Evolutionary conservation across 2,888 invertebrate genomes (phyloP), one percentile per base, ranked within the genome.

Genomic region (Tubiluchus corallicola): DNA sequence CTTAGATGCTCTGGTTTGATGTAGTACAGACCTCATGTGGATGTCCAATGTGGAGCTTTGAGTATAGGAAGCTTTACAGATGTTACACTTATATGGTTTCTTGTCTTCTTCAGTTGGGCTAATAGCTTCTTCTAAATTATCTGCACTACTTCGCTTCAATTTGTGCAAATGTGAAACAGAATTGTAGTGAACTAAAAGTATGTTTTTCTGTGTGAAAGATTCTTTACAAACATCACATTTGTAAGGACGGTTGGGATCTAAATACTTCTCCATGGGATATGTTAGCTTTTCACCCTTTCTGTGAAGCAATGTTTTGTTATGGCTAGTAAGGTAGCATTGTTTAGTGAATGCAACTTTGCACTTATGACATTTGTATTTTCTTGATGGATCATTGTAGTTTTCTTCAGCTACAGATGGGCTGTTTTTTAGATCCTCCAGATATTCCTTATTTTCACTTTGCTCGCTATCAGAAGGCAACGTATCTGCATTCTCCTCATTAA

Each of bases 221-320:
- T 92, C 92, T 65, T 85, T 84, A 64, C 92, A 94, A 38, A 88
- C 82, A 57, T 92, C 88, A 65, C 94, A 94, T 67, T 90, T 90
- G 66, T 81, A 88, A 4, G 90, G 90, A 54, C 88, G 72, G 64
- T 84, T 87, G 1, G 90, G 88, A 63, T 88, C 88, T 55, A 87
- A 72, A 41, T 41, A 48, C 66, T 87, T 87, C 64, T 85, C 85
- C 79, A 85, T 79, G 4, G 83, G 83, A 62, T 84, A 84, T 53
- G 79, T 81, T 57, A 82, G 70, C 67, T 83, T 84, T 64, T 85
- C 84, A 50, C 84, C 84, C 66, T 85, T 84, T 54, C 85, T 74
- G 61, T 88, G 88, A 49, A 83, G 67, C 50, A 84, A 71, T 3
- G 87, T 87, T 68, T 87, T 88, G 61, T 88, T 87, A 64, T 90